phyloP scores from a whole-genome alignment of 1,140 invertebrate genomes.

The Atta texana region DNA sequence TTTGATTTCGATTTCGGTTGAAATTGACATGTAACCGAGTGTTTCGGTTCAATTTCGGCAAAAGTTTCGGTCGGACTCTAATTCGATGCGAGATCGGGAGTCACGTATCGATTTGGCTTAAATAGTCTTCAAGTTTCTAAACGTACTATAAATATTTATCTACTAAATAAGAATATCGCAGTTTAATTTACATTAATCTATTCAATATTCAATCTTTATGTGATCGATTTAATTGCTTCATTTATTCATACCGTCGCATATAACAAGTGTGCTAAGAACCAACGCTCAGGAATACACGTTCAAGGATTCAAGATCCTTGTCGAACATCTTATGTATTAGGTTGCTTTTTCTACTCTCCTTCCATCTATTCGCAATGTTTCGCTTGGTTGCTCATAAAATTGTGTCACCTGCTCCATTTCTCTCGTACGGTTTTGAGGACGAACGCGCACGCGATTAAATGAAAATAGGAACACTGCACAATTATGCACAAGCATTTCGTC shows the following conservation, averaged over 20 bases:
- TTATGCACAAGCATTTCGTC: constrained; percentile 74
- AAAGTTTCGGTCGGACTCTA: not conserved
- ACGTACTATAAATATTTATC: constrained; percentile 22
- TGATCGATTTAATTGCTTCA: not conserved
- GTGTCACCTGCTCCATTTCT: constrained; percentile 52
- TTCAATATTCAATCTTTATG: constrained; percentile 5
- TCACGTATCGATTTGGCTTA: constrained; percentile 78
- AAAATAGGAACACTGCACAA: constrained; percentile 69
- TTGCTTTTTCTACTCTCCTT: constrained; percentile 69
- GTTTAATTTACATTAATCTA: constrained; percentile 17
- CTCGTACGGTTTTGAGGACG: not conserved
- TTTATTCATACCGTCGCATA: constrained; percentile 4
- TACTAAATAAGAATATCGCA: not conserved
- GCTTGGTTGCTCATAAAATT: constrained; percentile 40
- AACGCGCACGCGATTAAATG: constrained; percentile 41
- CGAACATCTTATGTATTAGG: constrained; percentile 72
- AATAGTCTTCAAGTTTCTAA: constrained; percentile 26
- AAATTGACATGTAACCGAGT: no score
- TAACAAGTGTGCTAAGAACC: not conserved
- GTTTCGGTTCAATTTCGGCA: no score
- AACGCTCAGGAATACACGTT: not conserved
- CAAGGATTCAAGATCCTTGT: constrained; percentile 24
- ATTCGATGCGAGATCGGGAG: constrained; percentile 75
- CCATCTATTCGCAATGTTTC: constrained; percentile 25
- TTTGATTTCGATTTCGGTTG: no score